Evolutionary conservation across 2,113 vertebrate species (phyloP), one percentile per base, ranked within the genome.

Genomic region (Jacana jacana): DNA sequence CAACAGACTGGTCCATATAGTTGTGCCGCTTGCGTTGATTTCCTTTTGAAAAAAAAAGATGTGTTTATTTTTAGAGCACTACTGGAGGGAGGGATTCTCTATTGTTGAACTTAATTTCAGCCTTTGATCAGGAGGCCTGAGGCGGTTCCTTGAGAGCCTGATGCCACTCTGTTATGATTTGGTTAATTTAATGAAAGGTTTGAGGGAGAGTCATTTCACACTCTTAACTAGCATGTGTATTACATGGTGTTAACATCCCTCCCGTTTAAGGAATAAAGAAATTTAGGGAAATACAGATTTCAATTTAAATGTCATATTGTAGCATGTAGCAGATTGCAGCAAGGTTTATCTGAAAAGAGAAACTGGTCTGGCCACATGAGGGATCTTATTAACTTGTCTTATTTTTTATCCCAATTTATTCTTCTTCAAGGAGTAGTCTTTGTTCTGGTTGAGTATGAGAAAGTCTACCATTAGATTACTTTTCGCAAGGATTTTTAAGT

Each of bases 121-220:
- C 57, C 86, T 96, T 91, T 95, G 86, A 93, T 91, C 81, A 79
- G 57, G 48, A 95, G 71, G 88, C 95, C 89, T 51, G 77, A 88
- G 88, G 92, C 91, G 92, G 52, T 95, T 96, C 86, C 95, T 96
- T 94, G 91, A 94, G 88, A 91, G 48, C 63, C n/a, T 82, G 44
- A 58, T 96, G 88, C 78, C 58, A 10, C 81, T 86, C 55, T 82
- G 51, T 83, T 75, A 23, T 2, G 48, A 84, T 96, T 81, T 92
- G 80, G 44, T 86, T 96, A 92, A 89, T 81, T 75, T 86, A 93
- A 86, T 92, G 86, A 57, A 57, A 84, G 77, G 35, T 93, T 88
- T 80, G 52, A 86, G 71, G 48, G 69, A 90, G 90, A 51, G 25
- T 81, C 44, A 48, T 88, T 94, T 90, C 80, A 90, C 76, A 28